phyloP scores from a whole-genome alignment of 2,888 invertebrate genomes.

The Leptura quadrifasciata region DNA sequence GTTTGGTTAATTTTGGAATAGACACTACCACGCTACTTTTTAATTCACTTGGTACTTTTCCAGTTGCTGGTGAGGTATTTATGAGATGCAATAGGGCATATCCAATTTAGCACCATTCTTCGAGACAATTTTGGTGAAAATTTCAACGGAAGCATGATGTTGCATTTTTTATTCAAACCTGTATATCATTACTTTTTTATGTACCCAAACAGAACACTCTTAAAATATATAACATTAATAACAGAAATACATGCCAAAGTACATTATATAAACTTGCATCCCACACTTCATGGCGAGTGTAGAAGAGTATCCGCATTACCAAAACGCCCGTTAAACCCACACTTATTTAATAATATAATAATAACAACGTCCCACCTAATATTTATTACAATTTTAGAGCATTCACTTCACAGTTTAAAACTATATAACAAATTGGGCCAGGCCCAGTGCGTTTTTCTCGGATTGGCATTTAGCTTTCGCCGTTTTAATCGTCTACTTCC shows the following conservation, averaged over 20 bases:
- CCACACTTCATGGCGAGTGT: conserved; percentile 5
- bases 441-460: conserved; percentile 1
- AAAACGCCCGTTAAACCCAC: conserved; percentile 34
- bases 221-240: not conserved
- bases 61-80: too few species aligned
- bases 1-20: too few species aligned
- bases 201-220: not conserved
- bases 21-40: too few species aligned
- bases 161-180: too few species aligned
- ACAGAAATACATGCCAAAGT: not conserved
- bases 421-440: not conserved
- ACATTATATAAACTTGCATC: conserved; percentile 3
- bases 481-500: conserved; percentile 37
- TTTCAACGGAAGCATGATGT: too few species aligned
- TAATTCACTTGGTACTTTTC: too few species aligned
- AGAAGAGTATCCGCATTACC: conserved; percentile 24
- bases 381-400: conserved; percentile 9
- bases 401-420: not conserved
- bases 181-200: not conserved
- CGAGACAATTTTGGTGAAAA: too few species aligned
- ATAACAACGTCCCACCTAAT: conserved; percentile 22
- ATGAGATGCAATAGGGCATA: too few species aligned
- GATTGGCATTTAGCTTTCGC: conserved; percentile 7
- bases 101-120: too few species aligned
- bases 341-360: conserved; percentile 34